A percentile compares a stretch with the other conserved stretches of the same genome.
phyloP scores from a whole-genome alignment of 2,888 invertebrate species.

The Abrostola tripartita region DNA sequence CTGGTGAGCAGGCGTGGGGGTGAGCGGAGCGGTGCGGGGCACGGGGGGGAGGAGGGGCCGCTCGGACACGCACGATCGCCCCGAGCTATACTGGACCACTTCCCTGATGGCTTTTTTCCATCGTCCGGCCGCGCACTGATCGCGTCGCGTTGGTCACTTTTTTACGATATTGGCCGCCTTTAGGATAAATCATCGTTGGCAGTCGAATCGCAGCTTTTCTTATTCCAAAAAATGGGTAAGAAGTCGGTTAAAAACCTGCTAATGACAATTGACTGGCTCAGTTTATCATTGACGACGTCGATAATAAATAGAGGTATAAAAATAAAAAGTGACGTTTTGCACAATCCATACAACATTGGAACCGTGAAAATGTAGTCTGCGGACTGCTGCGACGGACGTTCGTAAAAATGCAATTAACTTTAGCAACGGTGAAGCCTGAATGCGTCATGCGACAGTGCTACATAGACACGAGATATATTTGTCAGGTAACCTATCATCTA shows the following conservation, averaged over 20 bases:
- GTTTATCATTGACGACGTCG: slow-evolving; percentile 30
- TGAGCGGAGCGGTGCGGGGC: not conserved
- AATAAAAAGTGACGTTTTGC: slow-evolving; percentile 54
- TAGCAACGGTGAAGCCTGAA: too few relatives aligned
- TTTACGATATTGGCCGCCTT: slow-evolving; percentile 8
- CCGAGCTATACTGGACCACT: slow-evolving; percentile 11
- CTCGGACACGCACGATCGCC: slow-evolving; percentile 20
- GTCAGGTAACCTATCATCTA: too few relatives aligned
- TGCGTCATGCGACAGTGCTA: too few relatives aligned
- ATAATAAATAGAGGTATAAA: slow-evolving; percentile 51
- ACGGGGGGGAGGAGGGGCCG: not conserved
- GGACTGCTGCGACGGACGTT: not conserved
- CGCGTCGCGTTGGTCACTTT: slow-evolving; percentile 3
- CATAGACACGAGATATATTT: too few relatives aligned
- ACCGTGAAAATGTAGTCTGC: too few relatives aligned
- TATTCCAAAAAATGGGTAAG: not conserved
- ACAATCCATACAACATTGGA: slow-evolving; percentile 26
- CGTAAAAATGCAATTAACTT: slow-evolving; percentile 3
- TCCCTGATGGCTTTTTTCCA: slow-evolving; percentile 18
- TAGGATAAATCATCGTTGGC: slow-evolving; percentile 10
- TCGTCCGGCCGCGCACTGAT: slow-evolving; percentile 2
- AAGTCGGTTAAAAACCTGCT: slow-evolving; percentile 13
- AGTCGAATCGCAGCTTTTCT: slow-evolving; percentile 13
- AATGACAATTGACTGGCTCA: slow-evolving; percentile 21
- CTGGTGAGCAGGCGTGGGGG: not conserved